These are phyloP conservation scores for Nibea coibor DNA, from an alignment of 2,113 vertebrate species.

Conservation along the genomic window DNA sequence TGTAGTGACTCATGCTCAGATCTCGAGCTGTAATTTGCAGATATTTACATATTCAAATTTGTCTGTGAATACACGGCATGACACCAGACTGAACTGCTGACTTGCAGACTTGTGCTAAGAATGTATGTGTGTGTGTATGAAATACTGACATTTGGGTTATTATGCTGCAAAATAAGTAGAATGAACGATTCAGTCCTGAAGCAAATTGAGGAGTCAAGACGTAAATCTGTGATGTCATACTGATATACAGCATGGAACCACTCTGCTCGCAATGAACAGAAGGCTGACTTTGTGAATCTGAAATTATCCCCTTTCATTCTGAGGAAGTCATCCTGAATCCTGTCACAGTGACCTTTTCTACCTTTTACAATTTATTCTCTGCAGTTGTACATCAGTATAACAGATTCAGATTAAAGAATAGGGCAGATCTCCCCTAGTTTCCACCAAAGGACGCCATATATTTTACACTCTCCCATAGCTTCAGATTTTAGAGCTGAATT, in stretches of 20 bases:
- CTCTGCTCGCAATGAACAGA: constrained; percentile 24
- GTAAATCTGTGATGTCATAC: constrained; percentile 43
- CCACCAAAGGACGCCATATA: constrained; percentile 8
- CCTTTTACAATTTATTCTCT: constrained; percentile 43
- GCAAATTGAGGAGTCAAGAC: constrained; percentile 17
- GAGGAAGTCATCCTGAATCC: constrained; percentile 46
- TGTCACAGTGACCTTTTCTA: constrained; percentile 61
- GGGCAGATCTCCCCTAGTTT: constrained; percentile 7
- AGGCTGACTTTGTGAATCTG: constrained; percentile 35
- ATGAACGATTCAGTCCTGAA: constrained; percentile 23
- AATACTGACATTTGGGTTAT: constrained; percentile 33
- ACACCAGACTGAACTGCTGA: background rate
- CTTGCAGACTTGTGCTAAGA: too few species aligned
- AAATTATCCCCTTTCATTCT: constrained; percentile 21
- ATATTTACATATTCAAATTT: constrained; percentile 1
- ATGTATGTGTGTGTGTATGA: background rate
- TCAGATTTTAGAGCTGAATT: constrained; percentile 37
- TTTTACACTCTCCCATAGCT: constrained; percentile 12
- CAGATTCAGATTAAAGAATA: constrained; percentile 40
- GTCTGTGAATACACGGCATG: too few species aligned
- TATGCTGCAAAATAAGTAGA: constrained; percentile 26
- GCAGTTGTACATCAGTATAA: constrained; percentile 37
- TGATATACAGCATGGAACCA: constrained; percentile 42
- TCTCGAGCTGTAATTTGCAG: background rate
- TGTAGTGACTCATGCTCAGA: background rate